Base-by-base conservation (phyloP, 1,140 invertebrate species). In the Drosophila busckii region DNA sequence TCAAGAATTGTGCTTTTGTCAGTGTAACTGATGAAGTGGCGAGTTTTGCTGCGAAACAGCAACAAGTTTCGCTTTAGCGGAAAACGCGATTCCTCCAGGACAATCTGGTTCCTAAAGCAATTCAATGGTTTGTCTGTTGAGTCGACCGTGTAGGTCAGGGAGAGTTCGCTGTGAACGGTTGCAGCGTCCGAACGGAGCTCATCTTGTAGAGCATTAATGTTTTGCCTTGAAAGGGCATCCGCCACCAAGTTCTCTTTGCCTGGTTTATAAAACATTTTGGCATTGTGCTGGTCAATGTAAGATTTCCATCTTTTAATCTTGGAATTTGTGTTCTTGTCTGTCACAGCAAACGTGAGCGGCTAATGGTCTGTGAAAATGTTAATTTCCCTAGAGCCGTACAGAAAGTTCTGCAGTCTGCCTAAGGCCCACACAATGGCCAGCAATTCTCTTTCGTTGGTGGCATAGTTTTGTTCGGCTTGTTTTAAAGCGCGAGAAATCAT, bases 331-430 rank as follows among this genome's bases (percentile, higher is more conserved):
- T 90, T 88, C 65, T 88, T 89, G 1, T 88, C 65, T 9, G 63
- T 70, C 10, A 65, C 34, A 4, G 90, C 52, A 85, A 88, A 90
- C 3, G 54, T 73, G 15, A 91, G 66, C 1, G 88, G 88, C 54
- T 87, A 85, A 41, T 90, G 89, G 50, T 91, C 90, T 0, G 89
- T 91, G 12, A 86, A 54, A 3, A 90, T 88, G 15, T 54, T 86
- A 46, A 91, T 89, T 20, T 88, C 70, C 40, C 44, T 84, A 9
- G 34, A 22, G 17, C 87, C 88, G 53, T 86, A 88, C 2, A 91
- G 7, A 7, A 52, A 49, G 12, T 49, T 46, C n/a, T 35, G 32
- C 10, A 48, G 28, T 22, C 20, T 31, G 3, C 25, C 32, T 0
- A 35, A 7, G 3, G 20, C 31, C 44, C 52, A 46, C 4, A 55